phyloP scores from a whole-genome alignment of 2,888 invertebrate genomes.

The Agelastica alni region DNA sequence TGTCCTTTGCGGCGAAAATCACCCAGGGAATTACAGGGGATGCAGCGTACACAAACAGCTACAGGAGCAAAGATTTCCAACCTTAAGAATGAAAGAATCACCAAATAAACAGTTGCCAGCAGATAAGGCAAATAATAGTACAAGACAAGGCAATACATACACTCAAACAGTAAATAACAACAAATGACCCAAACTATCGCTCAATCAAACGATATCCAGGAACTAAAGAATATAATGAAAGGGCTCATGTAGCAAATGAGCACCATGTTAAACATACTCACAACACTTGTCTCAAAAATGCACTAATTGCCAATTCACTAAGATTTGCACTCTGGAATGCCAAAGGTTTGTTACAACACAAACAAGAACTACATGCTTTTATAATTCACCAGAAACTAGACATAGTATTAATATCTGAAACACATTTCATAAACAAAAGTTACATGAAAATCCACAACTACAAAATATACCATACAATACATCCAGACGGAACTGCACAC shows the following conservation, averaged over 20 bases:
- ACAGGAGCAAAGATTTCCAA: too few species aligned
- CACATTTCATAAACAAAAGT: too few species aligned
- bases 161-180: background rate
- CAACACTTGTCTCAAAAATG: background rate
- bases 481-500: too few species aligned
- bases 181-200: background rate
- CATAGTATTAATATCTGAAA: too few species aligned
- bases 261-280: background rate
- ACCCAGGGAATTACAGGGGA: background rate
- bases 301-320: background rate
- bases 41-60: background rate
- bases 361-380: background rate
- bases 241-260: background rate
- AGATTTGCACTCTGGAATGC: background rate
- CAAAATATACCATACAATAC: too few species aligned
- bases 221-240: background rate
- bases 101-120: too few species aligned
- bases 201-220: background rate
- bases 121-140: too few species aligned
- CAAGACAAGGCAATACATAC: background rate
- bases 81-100: too few species aligned
- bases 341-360: background rate
- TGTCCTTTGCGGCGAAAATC: too few species aligned
- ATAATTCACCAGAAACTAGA: too few species aligned
- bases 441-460: too few species aligned